Conservation (phyloP, 2,888 invertebrate species). For the Ischnura elegans region DNA sequence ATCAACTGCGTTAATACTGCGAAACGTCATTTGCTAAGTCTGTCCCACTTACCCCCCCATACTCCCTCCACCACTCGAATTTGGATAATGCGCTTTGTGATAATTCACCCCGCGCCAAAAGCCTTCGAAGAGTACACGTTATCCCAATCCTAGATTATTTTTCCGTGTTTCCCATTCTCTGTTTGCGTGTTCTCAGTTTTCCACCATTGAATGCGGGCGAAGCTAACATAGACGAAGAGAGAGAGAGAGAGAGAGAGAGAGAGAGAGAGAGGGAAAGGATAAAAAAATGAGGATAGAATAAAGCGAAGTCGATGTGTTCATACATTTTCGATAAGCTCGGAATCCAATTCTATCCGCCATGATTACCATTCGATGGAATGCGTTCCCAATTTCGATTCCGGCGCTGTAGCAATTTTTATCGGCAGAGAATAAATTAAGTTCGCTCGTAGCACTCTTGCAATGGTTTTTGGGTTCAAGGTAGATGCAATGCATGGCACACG, state of each 20-base stretch:
- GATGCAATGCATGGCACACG: background rate
- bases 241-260: no score
- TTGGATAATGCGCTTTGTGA: constrained; percentile 5
- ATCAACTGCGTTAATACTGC: background rate
- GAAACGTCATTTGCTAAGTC: background rate
- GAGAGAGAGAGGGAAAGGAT: no score
- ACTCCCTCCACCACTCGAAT: background rate
- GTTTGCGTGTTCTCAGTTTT: no score
- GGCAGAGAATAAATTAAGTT: background rate
- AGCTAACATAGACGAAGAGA: background rate
- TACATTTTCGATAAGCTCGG: background rate
- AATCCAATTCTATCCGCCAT: background rate
- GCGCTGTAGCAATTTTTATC: background rate
- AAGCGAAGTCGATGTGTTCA: background rate
- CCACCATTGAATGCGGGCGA: background rate
- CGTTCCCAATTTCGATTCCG: background rate
- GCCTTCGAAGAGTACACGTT: background rate
- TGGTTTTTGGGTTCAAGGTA: background rate
- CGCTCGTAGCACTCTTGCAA: background rate
- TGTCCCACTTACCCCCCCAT: background rate
- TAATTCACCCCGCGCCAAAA: background rate
- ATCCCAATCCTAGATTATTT: background rate
- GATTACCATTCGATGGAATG: background rate
- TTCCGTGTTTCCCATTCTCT: background rate
- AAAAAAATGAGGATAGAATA: no score